Evolutionary conservation across 1,140 invertebrate genomes (phyloP).

Genomic region (Trachymyrmex cornetzi): DNA sequence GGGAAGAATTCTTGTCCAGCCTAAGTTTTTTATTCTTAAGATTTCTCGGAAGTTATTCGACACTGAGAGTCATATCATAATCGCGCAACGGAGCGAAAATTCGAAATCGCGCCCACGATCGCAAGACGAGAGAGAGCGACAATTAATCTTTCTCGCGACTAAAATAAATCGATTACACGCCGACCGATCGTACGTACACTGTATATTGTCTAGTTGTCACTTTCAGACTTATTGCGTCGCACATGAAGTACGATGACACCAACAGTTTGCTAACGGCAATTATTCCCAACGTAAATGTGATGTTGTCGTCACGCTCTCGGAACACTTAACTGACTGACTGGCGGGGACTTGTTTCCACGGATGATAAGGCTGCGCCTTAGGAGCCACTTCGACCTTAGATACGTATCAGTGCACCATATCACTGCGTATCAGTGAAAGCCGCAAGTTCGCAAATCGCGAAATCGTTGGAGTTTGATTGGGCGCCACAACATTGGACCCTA

Average conservation of each 20-base stretch:
- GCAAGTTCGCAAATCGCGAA: conserved; percentile 2
- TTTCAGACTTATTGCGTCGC: conserved; percentile 32
- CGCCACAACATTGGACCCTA: too few relatives aligned
- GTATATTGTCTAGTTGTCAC: background rate
- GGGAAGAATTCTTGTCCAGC: background rate
- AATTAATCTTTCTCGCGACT: conserved; percentile 9
- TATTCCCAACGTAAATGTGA: conserved; percentile 65
- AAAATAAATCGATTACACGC: conserved; percentile 17
- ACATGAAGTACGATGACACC: conserved; percentile 42
- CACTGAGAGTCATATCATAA: background rate
- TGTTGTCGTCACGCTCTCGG: conserved; percentile 47
- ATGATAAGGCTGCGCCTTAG: conserved; percentile 47
- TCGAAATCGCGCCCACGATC: background rate
- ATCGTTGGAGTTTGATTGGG: background rate
- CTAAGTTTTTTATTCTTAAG: background rate
- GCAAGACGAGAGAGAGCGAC: background rate
- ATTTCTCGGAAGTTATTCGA: conserved; percentile 8
- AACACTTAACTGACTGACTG: conserved; percentile 53
- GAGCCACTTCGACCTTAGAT: conserved; percentile 56
- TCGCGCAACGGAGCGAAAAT: background rate
- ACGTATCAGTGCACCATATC: conserved; percentile 22
- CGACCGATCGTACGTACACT: conserved; percentile 5
- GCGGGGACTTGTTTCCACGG: conserved; percentile 38
- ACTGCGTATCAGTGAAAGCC: conserved; percentile 31
- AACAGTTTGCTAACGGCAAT: background rate